Conservation (phyloP, 2,888 invertebrate genomes). For the Nomada ferruginata region DNA sequence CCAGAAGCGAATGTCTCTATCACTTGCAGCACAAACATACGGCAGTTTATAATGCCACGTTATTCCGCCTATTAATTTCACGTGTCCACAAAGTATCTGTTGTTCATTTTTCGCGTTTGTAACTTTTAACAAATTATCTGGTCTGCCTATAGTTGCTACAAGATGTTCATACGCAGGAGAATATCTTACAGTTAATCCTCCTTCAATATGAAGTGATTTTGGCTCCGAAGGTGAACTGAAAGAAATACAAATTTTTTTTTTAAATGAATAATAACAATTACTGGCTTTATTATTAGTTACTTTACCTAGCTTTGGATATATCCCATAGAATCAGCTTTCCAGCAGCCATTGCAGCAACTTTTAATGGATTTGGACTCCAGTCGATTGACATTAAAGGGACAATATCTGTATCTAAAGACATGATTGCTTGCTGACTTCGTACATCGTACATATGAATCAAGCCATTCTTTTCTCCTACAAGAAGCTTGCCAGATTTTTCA, state of each 20-base stretch:
- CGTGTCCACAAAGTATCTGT: slow-evolving; percentile 85
- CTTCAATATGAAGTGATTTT: slow-evolving; percentile 87
- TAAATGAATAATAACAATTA: neutral
- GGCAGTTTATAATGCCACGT: slow-evolving; percentile 88
- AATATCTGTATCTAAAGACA: slow-evolving; percentile 88
- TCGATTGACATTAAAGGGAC: slow-evolving; percentile 88
- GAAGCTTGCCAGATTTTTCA: slow-evolving; percentile 89
- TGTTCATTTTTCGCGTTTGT: slow-evolving; percentile 86
- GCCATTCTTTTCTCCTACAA: slow-evolving; percentile 92
- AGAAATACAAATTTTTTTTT: slow-evolving; percentile 33
- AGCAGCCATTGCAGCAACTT: slow-evolving; percentile 88
- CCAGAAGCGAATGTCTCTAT: slow-evolving; percentile 87
- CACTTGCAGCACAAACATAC: slow-evolving; percentile 87
- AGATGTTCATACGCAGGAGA: slow-evolving; percentile 87
- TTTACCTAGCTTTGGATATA: slow-evolving; percentile 87
- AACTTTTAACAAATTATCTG: slow-evolving; percentile 88
- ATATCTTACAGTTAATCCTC: slow-evolving; percentile 87
- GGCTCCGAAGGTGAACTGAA: slow-evolving; percentile 87
- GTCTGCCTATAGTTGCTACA: slow-evolving; percentile 88
- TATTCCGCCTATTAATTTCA: slow-evolving; percentile 86
- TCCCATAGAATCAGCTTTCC: slow-evolving; percentile 90
- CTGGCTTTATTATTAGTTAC: neutral
- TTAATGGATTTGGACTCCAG: slow-evolving; percentile 88
- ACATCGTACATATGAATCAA: slow-evolving; percentile 90
- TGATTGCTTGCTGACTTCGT: slow-evolving; percentile 87